Evolutionary conservation across 2,797 vertebrate genomes (phyloP).

Genomic region (Pteropus rufus): DNA sequence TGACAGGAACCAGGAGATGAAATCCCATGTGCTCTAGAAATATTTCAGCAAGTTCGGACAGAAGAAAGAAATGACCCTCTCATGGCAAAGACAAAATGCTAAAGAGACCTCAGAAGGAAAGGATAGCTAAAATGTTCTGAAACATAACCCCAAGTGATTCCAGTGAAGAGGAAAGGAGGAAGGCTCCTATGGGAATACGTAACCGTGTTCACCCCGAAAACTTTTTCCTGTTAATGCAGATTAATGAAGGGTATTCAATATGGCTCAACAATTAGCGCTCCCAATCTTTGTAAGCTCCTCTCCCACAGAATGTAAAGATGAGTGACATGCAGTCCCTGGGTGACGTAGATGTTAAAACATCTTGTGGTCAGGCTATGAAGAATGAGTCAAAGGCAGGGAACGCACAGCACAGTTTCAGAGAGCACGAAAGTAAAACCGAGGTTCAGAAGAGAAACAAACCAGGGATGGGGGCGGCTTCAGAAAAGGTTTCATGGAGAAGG

Average conservation of each 20-base stretch:
- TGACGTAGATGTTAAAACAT: background rate
- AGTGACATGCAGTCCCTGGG: background rate
- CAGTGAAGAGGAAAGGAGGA: background rate
- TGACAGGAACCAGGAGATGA: background rate
- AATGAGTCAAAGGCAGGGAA: constrained; percentile 1
- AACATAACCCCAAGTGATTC: background rate
- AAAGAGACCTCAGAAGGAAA: background rate
- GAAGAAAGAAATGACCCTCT: background rate
- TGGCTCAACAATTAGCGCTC: background rate
- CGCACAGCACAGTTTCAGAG: background rate
- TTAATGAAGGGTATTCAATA: background rate
- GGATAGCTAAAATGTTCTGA: background rate
- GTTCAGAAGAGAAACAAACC: background rate
- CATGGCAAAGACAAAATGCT: background rate
- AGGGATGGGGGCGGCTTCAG: background rate
- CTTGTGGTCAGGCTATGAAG: background rate
- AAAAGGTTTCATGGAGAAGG: background rate
- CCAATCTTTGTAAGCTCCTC: background rate
- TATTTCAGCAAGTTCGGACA: background rate
- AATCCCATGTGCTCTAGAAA: background rate
- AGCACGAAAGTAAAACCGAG: background rate
- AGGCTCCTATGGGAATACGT: background rate
- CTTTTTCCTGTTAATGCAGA: background rate
- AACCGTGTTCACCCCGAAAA: background rate
- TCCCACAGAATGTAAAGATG: background rate